These are phyloP conservation scores for Luffia ferchaultella DNA, from an alignment of 2,888 invertebrate species.

Conservation along the genomic window DNA sequence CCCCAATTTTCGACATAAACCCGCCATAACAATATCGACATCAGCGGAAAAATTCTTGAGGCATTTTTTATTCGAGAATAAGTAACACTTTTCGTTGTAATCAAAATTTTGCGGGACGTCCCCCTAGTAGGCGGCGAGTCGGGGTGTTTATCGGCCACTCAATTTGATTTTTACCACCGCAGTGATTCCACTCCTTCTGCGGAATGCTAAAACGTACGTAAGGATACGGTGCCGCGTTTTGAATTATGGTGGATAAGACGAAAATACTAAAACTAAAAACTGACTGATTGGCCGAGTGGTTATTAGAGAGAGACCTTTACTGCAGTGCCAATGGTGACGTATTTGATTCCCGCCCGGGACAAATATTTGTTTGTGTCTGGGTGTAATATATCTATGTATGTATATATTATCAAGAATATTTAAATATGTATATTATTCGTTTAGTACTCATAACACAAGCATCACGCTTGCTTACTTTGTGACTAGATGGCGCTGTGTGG, in stretches of 20 bases:
- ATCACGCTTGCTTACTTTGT: no score
- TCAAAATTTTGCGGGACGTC: constrained; percentile 49
- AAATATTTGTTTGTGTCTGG: no score
- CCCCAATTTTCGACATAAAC: constrained; percentile 66
- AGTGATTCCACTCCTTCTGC: constrained; percentile 43
- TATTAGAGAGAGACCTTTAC: no score
- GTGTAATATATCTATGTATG: no score
- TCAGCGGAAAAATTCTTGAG: constrained; percentile 52
- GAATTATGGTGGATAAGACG: neutral
- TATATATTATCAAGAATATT: no score
- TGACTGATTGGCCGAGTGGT: no score
- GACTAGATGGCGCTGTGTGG: no score
- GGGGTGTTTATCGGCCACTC: constrained; percentile 60
- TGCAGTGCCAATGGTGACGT: no score
- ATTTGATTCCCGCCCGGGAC: no score
- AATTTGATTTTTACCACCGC: constrained; percentile 61
- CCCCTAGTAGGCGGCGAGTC: constrained; percentile 20
- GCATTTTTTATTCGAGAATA: constrained; percentile 59
- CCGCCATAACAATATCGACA: constrained; percentile 67
- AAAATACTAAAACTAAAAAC: no score
- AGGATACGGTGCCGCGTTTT: constrained; percentile 16
- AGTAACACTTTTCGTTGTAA: constrained; percentile 61
- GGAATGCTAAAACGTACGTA: constrained; percentile 37
- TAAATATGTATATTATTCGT: no score
- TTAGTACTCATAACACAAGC: no score